Evolutionary conservation across 2,888 invertebrate genomes (phyloP).

Genomic region (Melanostoma mellinum): DNA sequence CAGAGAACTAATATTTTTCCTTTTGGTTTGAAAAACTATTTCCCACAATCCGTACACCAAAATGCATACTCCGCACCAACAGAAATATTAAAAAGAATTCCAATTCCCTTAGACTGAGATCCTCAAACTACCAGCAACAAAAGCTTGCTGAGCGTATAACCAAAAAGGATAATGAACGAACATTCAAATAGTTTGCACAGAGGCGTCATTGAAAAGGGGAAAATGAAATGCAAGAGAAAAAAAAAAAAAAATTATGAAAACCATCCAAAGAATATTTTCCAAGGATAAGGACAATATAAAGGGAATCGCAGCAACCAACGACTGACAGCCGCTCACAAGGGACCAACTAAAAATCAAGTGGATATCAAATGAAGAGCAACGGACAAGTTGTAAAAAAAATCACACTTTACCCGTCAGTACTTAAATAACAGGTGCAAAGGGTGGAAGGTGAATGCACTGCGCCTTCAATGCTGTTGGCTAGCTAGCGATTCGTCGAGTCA

Average conservation of each 20-base stretch:
- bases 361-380: conserved; percentile 38
- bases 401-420: conserved; percentile 27
- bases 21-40: background rate
- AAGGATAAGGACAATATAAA: conserved; percentile 25
- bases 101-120: conserved; percentile 16
- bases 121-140: conserved; percentile 9
- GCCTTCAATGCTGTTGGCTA: too few species aligned
- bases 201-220: conserved; percentile 44
- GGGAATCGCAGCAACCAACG: background rate
- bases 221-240: too few species aligned
- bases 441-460: conserved; percentile 33
- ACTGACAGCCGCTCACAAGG: background rate
- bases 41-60: conserved; percentile 4
- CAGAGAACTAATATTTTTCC: too few species aligned
- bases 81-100: background rate
- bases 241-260: conserved; percentile 23
- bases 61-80: conserved; percentile 19
- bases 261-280: conserved; percentile 21
- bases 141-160: background rate
- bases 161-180: conserved; percentile 54
- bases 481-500: too few species aligned
- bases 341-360: conserved; percentile 44
- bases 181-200: conserved; percentile 57
- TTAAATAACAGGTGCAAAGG: conserved; percentile 19
- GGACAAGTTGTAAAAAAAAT: conserved; percentile 23